Percentiles rank a stretch among this genome's conserved stretches.
phyloP scores from a whole-genome alignment of 2,888 invertebrate species.

The Crioceris asparagi region DNA sequence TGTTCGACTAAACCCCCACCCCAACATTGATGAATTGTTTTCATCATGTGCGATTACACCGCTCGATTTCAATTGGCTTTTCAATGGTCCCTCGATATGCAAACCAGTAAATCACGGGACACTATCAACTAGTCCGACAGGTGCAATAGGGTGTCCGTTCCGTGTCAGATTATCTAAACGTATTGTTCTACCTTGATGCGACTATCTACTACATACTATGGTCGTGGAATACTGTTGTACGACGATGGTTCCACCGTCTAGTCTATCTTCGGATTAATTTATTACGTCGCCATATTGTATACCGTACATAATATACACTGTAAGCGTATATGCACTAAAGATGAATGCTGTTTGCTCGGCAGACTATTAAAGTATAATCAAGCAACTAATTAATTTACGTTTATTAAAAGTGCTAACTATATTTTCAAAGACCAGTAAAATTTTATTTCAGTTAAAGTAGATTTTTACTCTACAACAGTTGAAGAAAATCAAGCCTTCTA shows the following conservation, averaged over 20 bases:
- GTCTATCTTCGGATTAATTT: too few species aligned
- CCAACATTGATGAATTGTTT: conserved; percentile 40
- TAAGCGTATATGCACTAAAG: too few species aligned
- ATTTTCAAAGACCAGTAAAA: too few species aligned
- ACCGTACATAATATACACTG: too few species aligned
- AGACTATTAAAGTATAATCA: too few species aligned
- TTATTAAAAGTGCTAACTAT: too few species aligned
- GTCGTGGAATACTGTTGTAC: neutral
- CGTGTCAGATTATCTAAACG: conserved; percentile 29
- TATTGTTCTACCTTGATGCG: conserved; percentile 22
- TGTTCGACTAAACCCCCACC: conserved; percentile 32
- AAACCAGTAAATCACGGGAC: conserved; percentile 37
- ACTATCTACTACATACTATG: conserved; percentile 14
- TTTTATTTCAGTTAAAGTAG: too few species aligned
- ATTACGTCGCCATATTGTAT: too few species aligned
- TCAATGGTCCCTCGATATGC: conserved; percentile 38
- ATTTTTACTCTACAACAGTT: too few species aligned
- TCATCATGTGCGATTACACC: conserved; percentile 41
- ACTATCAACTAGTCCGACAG: conserved; percentile 36
- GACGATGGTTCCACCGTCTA: neutral
- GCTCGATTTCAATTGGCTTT: conserved; percentile 41
- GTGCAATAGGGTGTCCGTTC: conserved; percentile 27
- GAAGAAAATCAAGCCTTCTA: too few species aligned
- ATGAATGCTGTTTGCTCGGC: too few species aligned
- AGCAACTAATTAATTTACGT: too few species aligned